Base-by-base conservation (phyloP, 2,797 vertebrate species). In the Lepus oiostolus region DNA sequence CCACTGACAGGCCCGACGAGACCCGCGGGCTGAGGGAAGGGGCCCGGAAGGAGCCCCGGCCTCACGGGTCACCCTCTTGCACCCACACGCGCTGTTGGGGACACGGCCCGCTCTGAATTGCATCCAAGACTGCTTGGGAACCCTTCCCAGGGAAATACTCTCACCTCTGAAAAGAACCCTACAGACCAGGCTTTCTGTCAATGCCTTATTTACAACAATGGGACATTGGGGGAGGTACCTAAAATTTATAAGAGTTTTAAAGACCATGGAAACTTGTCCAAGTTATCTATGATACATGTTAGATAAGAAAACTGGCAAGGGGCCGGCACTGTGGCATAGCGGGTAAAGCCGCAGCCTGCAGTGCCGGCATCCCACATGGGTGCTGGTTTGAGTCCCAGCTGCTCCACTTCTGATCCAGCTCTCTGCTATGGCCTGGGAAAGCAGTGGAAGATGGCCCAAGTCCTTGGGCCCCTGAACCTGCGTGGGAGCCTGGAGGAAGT, bases 141-240 rank as follows among this genome's bases (percentile, higher is more conserved):
- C 8, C 54, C 35, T 88, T 67, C 82, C 63, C 47, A 21, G 65
- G 50, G 26, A 77, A 85, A 93, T 80, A 74, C 35, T 52, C 82
- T 95, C 63, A 80, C 77, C 82, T 94, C 67, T 70, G 47, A 68
- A 79, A 92, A 95, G 83, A 88, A 94, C 67, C 76, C 68, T 21
- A 19, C 35, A 32, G 71, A 26, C 38, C 77, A 93, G 63, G 50
- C 67, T 71, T n/a, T 47, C 16, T 32, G n/a, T 80, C 50, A 47
- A 35, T 84, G 52, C 38, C 85, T 96, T 83, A 68, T 50, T 70
- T 71, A 28, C 30, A 91, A 71, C n/a, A 54, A n/a, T 52, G 47
- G 77, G 65, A 93, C 88, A 26, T 13, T 54, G 17, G 63, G 5
- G 30, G 13, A 76, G 50, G 38, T 67, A 68, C 68, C 92, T 85